Evolutionary conservation across 2,113 vertebrate species (phyloP).

Genomic region (Noturus placidus): DNA sequence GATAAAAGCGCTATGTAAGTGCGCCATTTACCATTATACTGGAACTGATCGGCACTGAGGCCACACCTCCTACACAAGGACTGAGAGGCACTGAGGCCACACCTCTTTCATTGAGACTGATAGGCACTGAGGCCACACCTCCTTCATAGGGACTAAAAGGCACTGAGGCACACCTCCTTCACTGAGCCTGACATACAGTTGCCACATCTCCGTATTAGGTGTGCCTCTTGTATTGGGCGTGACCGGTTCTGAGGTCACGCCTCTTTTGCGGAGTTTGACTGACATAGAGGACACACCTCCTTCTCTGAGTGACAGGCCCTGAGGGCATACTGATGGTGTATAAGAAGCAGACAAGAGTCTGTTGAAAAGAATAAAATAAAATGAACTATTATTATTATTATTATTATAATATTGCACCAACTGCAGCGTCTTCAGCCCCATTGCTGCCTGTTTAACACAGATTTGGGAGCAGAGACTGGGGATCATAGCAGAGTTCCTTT

Average conservation of each 20-base stretch:
- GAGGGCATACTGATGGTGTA: background rate
- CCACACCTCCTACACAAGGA: background rate
- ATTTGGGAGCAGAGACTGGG: background rate
- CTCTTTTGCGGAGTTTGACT: background rate
- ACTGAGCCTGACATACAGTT: background rate
- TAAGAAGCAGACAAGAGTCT: background rate
- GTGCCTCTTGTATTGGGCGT: background rate
- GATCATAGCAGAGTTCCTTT: background rate
- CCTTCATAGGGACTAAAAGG: background rate
- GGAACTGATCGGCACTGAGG: background rate
- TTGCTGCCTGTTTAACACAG: background rate
- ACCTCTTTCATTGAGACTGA: background rate
- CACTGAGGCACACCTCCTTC: background rate
- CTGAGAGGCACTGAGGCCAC: background rate
- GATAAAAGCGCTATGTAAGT: too few relatives aligned
- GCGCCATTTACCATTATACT: too few relatives aligned
- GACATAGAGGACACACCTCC: background rate
- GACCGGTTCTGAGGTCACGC: background rate
- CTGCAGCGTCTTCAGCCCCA: background rate
- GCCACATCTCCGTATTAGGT: background rate
- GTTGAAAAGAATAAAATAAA: background rate
- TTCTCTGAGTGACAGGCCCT: background rate
- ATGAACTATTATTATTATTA: background rate
- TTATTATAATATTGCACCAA: background rate
- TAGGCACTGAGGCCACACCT: background rate